Conservation (phyloP, 2,797 vertebrate species). For the Tympanoctomys barrerae region DNA sequence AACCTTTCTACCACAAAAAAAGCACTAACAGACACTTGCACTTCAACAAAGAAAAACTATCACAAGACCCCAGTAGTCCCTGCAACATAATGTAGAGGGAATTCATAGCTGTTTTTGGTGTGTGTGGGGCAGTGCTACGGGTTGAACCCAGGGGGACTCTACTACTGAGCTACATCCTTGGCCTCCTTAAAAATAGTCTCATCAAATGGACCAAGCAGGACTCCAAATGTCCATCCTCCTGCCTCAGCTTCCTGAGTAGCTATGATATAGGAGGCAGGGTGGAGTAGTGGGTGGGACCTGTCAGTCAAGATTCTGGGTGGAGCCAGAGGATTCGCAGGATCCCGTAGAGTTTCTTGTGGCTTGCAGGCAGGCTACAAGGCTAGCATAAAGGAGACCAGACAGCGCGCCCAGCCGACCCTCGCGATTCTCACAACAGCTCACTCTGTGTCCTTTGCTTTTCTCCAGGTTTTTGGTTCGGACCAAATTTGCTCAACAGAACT, state of each 20-base stretch:
- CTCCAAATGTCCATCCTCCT: not conserved
- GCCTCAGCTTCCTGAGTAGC: not conserved
- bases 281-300: not conserved
- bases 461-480: not conserved
- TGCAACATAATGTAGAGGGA: not conserved
- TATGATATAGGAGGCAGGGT: not conserved
- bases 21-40: not conserved
- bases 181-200: not conserved
- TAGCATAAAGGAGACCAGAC: not conserved
- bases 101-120: not conserved
- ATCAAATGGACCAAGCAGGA: not conserved
- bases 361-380: not conserved
- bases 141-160: not conserved
- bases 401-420: accelerated
- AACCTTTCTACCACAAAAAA: not conserved
- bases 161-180: not conserved
- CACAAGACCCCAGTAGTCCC: not conserved
- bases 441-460: not conserved
- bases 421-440: not conserved
- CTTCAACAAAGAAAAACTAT: not conserved
- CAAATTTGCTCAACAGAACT: not conserved
- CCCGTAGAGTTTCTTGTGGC: not conserved
- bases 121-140: not conserved
- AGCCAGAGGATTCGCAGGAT: not conserved
- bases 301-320: not conserved